These are phyloP conservation scores for Sciurus vulgaris DNA, from an alignment of 2,797 vertebrate species.

Conservation along the genomic window DNA sequence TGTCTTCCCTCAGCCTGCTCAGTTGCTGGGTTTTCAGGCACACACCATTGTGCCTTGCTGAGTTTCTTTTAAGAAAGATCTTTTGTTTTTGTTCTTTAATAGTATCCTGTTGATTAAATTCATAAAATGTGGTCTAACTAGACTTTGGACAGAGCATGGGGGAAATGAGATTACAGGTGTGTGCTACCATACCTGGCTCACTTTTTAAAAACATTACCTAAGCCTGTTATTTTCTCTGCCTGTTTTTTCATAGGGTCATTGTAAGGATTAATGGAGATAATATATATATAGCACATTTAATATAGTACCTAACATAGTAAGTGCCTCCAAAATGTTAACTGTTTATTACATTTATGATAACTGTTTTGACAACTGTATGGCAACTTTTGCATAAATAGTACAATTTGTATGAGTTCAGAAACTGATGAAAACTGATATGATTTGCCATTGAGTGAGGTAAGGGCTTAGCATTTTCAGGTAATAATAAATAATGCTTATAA, in stretches of 20 bases:
- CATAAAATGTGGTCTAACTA: slow-evolving; percentile 38
- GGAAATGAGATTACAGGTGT: background rate
- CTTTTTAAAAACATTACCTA: slow-evolving; percentile 21
- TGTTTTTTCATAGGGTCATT: slow-evolving; percentile 30
- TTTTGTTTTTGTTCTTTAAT: slow-evolving; percentile 52
- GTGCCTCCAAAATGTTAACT: slow-evolving; percentile 2
- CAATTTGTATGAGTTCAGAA: slow-evolving; percentile 33
- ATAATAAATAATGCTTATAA: slow-evolving; percentile 28
- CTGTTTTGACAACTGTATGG: slow-evolving; percentile 24
- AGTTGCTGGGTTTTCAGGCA: no score
- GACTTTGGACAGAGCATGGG: slow-evolving; percentile 6
- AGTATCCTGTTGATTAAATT: slow-evolving; percentile 35
- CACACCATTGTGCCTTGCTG: no score
- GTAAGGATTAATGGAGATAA: slow-evolving; percentile 20
- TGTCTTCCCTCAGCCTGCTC: no score
- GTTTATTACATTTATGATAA: background rate
- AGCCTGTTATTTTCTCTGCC: background rate
- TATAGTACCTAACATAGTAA: background rate
- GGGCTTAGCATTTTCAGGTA: slow-evolving; percentile 44
- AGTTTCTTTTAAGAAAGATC: slow-evolving; percentile 42
- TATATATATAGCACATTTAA: background rate
- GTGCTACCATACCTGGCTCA: background rate
- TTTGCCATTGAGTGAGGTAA: slow-evolving; percentile 59
- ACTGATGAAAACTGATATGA: background rate
- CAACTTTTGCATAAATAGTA: slow-evolving; percentile 30